Evolutionary conservation across 2,797 vertebrate species (phyloP), one percentile per base, ranked within the genome.

Genomic region (Buceros bicornis): DNA sequence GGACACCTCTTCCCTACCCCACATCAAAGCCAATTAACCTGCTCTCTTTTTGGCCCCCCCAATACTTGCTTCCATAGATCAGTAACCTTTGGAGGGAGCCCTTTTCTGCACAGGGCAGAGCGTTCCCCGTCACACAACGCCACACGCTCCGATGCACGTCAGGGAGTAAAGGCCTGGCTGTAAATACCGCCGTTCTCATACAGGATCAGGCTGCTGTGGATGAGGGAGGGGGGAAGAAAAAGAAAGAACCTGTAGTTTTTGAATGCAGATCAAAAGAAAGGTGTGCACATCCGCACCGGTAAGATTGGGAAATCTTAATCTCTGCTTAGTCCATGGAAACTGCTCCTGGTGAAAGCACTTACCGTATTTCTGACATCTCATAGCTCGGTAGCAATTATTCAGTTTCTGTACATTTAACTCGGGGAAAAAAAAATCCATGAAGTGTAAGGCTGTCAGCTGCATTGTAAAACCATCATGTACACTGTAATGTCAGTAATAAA

Each of bases 401-500:
- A 83, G 91, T 96, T 98, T 94, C 92, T 97, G 94, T 97, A 97
- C 94, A 93, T 96, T 97, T 97, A 97, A 97, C 96, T 87, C 12
- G 90, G 91, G 95, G 61, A 64, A 67, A 82, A 91, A 74, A 86
- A 91, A 93, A 82, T 88, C 94, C 91, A 42, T 97, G 74, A 85
- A 93, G 88, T 90, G 16, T 96, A 91, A 92, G 95, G 94, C 96
- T 97, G 93, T 96, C 97, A 95, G 95, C 94, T 97, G 95, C 94
- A 77, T 88, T 97, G 95, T 97, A 95, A 94, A 94, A 82, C 85
- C 94, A 70, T 84, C 58, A 67, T 77, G 89, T 97, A 96, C 94
- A 95, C 94, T 79, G 94, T 93, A 97, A 96, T 83, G 96, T 91
- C 97, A 89, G 93, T 97, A 98, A 98, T 98, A 98, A 97, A 98